phyloP scores from a whole-genome alignment of 92 coral and sea anemone genomes.

The Porites evermanni region DNA sequence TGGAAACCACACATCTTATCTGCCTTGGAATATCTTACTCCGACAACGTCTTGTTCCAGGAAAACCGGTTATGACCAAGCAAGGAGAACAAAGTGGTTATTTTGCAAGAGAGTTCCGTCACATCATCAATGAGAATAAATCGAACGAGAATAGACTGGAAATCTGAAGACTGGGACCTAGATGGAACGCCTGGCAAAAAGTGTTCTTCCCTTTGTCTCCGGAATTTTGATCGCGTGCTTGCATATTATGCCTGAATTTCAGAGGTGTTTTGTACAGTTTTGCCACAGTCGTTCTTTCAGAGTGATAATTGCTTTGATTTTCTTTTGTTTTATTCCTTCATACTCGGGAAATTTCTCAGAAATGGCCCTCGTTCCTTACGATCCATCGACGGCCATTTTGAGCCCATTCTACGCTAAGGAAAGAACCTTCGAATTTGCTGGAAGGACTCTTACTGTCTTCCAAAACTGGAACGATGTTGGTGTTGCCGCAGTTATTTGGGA shows the following conservation, averaged over 20 bases:
- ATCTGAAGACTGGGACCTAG: conserved; percentile 28
- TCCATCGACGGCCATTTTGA: conserved; percentile 71
- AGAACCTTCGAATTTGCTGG: conserved; percentile 88
- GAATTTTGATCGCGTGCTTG: not conserved
- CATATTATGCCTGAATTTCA: conserved; percentile 15
- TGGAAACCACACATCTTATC: conserved; percentile 17
- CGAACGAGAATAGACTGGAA: not conserved
- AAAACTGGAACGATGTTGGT: conserved; percentile 93
- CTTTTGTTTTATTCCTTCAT: not conserved
- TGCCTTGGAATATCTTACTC: not conserved
- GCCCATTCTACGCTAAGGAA: conserved; percentile 70
- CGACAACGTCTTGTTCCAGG: not conserved
- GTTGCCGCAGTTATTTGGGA: conserved; percentile 99
- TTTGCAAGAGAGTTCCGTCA: conserved; percentile 31
- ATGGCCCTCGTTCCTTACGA: conserved; percentile 89
- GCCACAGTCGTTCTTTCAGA: not conserved
- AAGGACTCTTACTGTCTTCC: conserved; percentile 73
- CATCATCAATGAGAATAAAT: conserved; percentile 16
- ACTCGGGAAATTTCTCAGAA: conserved; percentile 21
- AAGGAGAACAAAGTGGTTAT: not conserved
- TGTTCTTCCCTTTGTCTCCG: not conserved
- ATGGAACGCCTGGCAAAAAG: conserved; percentile 64
- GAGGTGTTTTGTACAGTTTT: not conserved
- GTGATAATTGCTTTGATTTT: not conserved
- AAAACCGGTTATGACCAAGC: not conserved